Evolutionary conservation across 2,797 vertebrate species (phyloP).

Genomic region (Todus mexicanus): DNA sequence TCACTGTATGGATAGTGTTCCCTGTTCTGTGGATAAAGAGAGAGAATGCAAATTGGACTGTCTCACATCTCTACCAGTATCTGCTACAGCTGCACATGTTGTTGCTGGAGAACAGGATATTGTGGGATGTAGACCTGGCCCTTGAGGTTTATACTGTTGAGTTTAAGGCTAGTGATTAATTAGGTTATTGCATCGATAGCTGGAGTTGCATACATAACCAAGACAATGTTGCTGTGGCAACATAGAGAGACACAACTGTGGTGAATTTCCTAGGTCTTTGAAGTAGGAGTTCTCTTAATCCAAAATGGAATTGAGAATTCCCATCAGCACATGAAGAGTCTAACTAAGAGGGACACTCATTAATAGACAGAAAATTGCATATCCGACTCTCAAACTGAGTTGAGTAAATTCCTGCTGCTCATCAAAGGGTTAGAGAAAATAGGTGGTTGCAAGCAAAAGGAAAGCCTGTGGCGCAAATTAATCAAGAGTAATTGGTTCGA

Average conservation of each 20-base stretch:
- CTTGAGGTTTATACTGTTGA: not conserved
- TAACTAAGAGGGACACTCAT: not conserved
- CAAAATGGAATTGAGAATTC: not conserved
- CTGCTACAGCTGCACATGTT: not conserved
- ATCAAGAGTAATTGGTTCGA: not conserved
- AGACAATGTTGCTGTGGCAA: not conserved
- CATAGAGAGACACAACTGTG: not conserved
- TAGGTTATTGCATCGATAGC: not conserved
- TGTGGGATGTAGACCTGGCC: not conserved
- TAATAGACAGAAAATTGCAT: not conserved
- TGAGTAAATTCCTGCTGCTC: not conserved
- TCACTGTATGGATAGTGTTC: not conserved
- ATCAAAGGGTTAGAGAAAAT: not conserved
- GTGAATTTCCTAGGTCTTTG: slow-evolving; percentile 15
- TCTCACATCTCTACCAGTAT: not conserved
- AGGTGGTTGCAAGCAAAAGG: not conserved
- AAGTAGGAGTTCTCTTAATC: not conserved
- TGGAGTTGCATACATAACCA: not conserved
- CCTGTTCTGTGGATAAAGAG: not conserved
- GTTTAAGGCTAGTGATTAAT: not conserved
- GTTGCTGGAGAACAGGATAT: not conserved
- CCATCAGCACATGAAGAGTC: not conserved
- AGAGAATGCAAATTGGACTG: not conserved
- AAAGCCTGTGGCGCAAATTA: not conserved
- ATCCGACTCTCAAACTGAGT: not conserved